Percentiles rank a stretch among this genome's conserved stretches.
Conservation (phyloP, 2,888 invertebrate genomes). For the Leptura quadrifasciata region DNA sequence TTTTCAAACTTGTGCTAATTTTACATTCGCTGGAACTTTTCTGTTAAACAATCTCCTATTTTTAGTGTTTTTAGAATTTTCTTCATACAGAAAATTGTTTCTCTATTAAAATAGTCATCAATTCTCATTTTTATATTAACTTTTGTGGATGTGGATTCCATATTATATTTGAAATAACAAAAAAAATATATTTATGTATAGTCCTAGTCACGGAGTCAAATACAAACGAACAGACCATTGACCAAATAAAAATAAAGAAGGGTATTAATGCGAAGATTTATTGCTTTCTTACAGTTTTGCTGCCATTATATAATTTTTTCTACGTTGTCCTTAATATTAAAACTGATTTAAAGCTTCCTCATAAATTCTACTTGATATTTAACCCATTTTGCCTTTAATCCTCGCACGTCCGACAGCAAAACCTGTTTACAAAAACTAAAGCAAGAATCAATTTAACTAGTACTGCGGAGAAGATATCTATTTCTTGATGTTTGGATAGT, state of each 20-base stretch:
- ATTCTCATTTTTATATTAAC: too few relatives aligned
- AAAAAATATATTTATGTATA: too few relatives aligned
- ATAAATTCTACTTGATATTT: slow-evolving; percentile 4
- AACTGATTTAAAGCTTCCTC: slow-evolving; percentile 4
- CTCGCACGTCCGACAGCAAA: background rate
- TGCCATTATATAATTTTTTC: slow-evolving; percentile 5
- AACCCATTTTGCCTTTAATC: background rate
- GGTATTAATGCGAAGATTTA: background rate
- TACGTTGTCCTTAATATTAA: background rate
- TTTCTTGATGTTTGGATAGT: slow-evolving; percentile 1
- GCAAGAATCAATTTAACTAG: background rate
- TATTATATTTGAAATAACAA: too few relatives aligned
- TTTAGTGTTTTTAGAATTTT: too few relatives aligned
- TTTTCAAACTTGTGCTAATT: too few relatives aligned
- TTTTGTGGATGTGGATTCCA: too few relatives aligned
- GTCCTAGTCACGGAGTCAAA: background rate
- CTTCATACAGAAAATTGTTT: too few relatives aligned
- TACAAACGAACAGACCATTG: background rate
- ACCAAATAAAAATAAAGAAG: background rate
- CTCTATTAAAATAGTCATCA: too few relatives aligned
- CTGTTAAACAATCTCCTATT: too few relatives aligned
- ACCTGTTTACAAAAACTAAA: background rate
- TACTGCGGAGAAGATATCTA: background rate
- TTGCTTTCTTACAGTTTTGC: background rate
- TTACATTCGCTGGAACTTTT: too few relatives aligned